Conservation (phyloP, 1,140 invertebrate genomes). For the Colletes gigas region DNA sequence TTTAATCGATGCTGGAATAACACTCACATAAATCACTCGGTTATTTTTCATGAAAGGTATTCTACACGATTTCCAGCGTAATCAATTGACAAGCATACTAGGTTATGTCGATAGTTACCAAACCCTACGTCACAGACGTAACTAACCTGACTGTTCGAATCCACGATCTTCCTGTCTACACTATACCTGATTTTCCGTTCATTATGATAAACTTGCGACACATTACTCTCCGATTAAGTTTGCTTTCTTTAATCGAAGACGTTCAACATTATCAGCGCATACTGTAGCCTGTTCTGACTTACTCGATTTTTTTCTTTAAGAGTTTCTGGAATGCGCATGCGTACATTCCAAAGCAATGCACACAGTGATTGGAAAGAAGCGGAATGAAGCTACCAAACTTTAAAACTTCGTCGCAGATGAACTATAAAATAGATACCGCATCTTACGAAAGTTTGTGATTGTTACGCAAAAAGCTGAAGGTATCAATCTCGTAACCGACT, state of each 20-base stretch:
- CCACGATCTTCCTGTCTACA: constrained; percentile 14
- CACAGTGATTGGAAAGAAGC: background rate
- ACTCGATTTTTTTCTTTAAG: background rate
- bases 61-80: background rate
- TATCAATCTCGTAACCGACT: too few relatives aligned
- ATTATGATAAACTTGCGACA: constrained; percentile 21
- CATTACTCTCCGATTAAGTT: background rate
- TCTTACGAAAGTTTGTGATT: too few relatives aligned
- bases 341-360: background rate
- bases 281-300: constrained; percentile 17
- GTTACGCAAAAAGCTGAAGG: too few relatives aligned
- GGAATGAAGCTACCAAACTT: background rate
- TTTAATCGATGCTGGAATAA: background rate
- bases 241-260: background rate
- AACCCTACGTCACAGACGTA: constrained; percentile 7
- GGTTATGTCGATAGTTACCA: constrained; percentile 33
- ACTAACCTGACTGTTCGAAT: constrained; percentile 41
- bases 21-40: background rate
- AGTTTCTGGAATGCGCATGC: constrained; percentile 5
- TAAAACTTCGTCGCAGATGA: background rate
- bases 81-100: constrained; percentile 28
- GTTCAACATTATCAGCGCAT: constrained; percentile 1
- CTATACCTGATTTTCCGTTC: constrained; percentile 33
- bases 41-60: background rate
- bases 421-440: too few relatives aligned